Evolutionary conservation across 2,113 vertebrate species (phyloP).

Genomic region (Charina bottae): DNA sequence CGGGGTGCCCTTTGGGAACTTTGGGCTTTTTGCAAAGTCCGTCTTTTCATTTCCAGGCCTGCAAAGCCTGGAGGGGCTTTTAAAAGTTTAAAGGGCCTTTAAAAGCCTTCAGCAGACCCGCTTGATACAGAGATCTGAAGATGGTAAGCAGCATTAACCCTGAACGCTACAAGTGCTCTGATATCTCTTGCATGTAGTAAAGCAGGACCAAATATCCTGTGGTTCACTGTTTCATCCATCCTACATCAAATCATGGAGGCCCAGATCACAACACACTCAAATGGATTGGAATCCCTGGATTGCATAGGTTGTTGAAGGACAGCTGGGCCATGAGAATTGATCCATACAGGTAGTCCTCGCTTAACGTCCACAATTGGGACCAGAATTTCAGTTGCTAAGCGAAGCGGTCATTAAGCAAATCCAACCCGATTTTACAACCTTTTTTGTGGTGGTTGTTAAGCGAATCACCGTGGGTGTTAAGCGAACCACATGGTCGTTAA

Average conservation of each 20-base stretch:
- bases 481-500: too few relatives aligned
- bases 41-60: neutral
- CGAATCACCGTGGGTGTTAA: too few relatives aligned
- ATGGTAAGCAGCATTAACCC: neutral
- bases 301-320: neutral
- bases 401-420: too few relatives aligned
- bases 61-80: neutral
- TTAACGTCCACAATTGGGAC: too few relatives aligned
- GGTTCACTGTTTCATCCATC: neutral
- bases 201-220: neutral
- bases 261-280: neutral
- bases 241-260: neutral
- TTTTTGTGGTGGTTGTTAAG: too few relatives aligned
- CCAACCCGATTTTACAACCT: too few relatives aligned
- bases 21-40: neutral
- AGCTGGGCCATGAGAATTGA: neutral
- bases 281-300: neutral
- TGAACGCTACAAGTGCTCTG: neutral
- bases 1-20: neutral
- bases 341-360: neutral
- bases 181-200: neutral
- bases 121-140: neutral
- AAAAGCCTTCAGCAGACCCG: neutral
- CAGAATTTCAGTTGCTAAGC: too few relatives aligned
- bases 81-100: neutral